Base-by-base conservation (phyloP, 2,888 invertebrate genomes). In the Lasioglossum marginatum region DNA sequence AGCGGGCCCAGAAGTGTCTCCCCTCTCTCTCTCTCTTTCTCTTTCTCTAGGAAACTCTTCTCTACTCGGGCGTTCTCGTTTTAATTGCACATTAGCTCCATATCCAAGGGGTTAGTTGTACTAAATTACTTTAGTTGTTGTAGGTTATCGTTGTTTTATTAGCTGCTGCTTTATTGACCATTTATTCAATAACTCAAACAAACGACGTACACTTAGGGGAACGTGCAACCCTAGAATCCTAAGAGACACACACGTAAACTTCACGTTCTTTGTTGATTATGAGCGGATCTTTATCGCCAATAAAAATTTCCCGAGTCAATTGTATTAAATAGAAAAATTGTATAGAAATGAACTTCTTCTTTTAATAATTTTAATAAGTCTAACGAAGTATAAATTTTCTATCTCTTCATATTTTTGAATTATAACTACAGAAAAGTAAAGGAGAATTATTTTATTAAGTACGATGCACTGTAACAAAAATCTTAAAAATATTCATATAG, bases 31-130 rank as follows among this genome's bases (percentile, higher is more conserved):
- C 48, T 66, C 40, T 60, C 23, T 31, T 5, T 63, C 6, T 31
- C 63, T 31, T 4, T 63, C 19, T 34, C 34, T 23, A 48, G 27
- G 12, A 72, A 81, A 68, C 57, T 66, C 73, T 71, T 77, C 63
- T 74, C 78, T 14, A 14, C 48, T 71, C 12, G 43, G 82, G 83
- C 83, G 78, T 80, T 81, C 73, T 83, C 76, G 34, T 52, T 63
- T 79, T 87, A 87, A 87, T 87, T 87, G 80, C 80, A 81, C 52
- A 78, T 83, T 70, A 77, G 19, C 60, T 74, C 19, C 37, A 12
- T 68, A 27, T 71, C 3, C 63, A 74, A 19, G 37, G 14, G 60
- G 48, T 82, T 34, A 48, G 75, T 60, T 68, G 34, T 72, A 27
- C 27, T 12, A 27, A 5, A 60, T 60, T 27, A 23, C 27, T 60